A percentile compares a stretch with the other conserved stretches of the same genome.
These are phyloP conservation scores for Pecten maximus DNA, from an alignment of 2,888 invertebrate species.

Conservation along the genomic window DNA sequence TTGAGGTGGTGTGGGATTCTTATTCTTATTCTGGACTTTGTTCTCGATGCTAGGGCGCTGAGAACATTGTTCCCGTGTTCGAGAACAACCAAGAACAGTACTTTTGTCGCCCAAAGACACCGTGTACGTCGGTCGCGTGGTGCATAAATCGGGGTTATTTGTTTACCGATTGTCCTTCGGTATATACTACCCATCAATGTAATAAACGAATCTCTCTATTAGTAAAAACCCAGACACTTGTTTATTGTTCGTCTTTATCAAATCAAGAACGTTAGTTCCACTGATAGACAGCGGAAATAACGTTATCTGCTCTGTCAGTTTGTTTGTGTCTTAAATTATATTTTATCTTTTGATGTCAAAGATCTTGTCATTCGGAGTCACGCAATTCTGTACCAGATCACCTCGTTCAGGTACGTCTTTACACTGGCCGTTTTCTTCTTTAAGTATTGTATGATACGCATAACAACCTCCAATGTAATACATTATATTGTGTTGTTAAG, in stretches of 20 bases:
- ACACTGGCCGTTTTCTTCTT: too few species aligned
- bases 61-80: too few species aligned
- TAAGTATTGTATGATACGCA: too few species aligned
- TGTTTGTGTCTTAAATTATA: background rate
- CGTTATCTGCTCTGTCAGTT: background rate
- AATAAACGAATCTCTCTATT: background rate
- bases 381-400: background rate
- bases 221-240: background rate
- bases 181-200: background rate
- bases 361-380: background rate
- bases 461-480: too few species aligned
- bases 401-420: too few species aligned
- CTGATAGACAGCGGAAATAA: background rate
- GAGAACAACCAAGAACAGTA: too few species aligned
- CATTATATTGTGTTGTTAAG: too few species aligned
- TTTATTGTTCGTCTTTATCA: conserved; percentile 1
- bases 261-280: background rate
- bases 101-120: too few species aligned
- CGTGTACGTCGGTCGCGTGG: too few species aligned
- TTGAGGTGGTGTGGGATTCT: too few species aligned
- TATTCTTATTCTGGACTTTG: too few species aligned
- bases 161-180: background rate
- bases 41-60: too few species aligned
- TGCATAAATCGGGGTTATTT: background rate
- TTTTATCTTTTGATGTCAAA: background rate